Evolutionary conservation across 2,113 vertebrate species (phyloP), one percentile per base, ranked within the genome.

Genomic region (Strix uralensis): DNA sequence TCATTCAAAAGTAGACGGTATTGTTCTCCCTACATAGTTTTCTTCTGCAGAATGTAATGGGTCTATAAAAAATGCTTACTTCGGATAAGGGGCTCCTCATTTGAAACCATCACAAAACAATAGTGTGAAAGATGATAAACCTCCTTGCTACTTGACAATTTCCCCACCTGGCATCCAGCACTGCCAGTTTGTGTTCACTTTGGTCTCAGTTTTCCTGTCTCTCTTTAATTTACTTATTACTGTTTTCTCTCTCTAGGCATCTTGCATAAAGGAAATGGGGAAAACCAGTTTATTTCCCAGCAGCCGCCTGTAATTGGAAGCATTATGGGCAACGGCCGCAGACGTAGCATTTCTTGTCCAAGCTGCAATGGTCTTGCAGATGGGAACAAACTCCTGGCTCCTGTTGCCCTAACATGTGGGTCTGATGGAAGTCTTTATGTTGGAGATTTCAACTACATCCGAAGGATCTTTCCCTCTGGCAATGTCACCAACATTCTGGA

Each of bases 281-380:
- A 99, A 97, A 99, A 99, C 97, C 98, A 99, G 96, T 99, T 99
- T 95, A 99, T 99, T 95, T 99, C 99, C 81, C 99, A 99, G 98
- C 99, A 99, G 97, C 99, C 99, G 0, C 99, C 99, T 8, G 98
- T 99, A 81, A 99, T 99, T 2, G 99, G 99, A 86, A 99, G 99
- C 85, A 98, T 99, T 97, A 99, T 99, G 99, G 99, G 99, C 72
- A 99, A 99, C 0, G 99, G 99, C 29, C 98, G 99, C 52, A 98
- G 99, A 40, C 98, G 99, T 38, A 99, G 99, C 97, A 99, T 99
- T 97, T 99, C 99, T 86, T 99, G 99, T 95, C 99, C 99, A 19
- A 99, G 99, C 97, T 99, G 99, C 97, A 99, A 99, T 4, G 99
- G 99, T 80, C 98, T 99, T 7, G 99, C 99, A 15, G 99, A 99